Percentiles rank a stretch among this genome's conserved stretches.
Conservation (phyloP, 2,113 vertebrate genomes). For the Origma solitaria region DNA sequence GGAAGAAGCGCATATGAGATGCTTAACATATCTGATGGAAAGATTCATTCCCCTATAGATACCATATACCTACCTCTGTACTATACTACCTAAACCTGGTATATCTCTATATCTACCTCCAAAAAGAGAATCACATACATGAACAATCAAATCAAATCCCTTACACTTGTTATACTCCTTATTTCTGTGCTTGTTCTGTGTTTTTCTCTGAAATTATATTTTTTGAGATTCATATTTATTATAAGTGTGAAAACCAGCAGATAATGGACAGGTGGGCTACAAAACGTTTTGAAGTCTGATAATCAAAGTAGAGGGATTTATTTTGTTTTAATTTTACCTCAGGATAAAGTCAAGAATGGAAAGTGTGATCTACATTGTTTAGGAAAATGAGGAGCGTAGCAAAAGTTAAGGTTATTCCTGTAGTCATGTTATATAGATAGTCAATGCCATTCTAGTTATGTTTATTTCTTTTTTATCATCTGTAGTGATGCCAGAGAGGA, state of each 20-base stretch:
- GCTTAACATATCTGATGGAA: background rate
- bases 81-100: accelerated
- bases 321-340: background rate
- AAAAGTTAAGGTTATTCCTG: background rate
- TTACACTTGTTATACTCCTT: background rate
- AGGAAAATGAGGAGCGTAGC: background rate
- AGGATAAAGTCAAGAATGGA: background rate
- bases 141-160: background rate
- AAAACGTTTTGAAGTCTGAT: background rate
- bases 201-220: background rate
- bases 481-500: background rate
- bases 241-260: background rate
- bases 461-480: background rate
- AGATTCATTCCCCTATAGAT: background rate
- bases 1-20: background rate
- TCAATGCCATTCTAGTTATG: background rate
- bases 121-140: background rate
- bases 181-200: background rate
- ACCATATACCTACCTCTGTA: background rate
- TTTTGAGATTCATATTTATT: background rate
- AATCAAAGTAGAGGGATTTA: background rate
- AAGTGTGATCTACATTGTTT: background rate
- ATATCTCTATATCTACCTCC: background rate
- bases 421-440: background rate
- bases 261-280: background rate